phyloP scores from a whole-genome alignment of 2,888 invertebrate genomes.

The Drosophila gaucha region DNA sequence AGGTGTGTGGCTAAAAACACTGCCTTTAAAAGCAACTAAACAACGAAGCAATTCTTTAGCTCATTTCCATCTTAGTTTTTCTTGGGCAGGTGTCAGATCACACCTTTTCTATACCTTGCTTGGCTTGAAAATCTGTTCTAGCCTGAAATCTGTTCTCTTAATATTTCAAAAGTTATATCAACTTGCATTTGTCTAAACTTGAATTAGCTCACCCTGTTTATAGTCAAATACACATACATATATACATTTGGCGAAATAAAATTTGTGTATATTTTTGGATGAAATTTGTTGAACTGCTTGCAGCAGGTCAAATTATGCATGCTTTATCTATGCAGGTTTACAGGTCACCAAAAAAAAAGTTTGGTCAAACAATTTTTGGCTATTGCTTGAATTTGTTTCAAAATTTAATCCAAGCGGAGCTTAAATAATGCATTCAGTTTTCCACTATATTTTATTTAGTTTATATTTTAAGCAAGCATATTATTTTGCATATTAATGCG shows the following conservation, averaged over 20 bases:
- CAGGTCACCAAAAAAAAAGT: slow-evolving; percentile 28
- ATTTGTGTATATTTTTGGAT: neutral
- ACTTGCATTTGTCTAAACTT: too few species aligned
- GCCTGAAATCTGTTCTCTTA: too few species aligned
- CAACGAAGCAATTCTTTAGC: too few species aligned
- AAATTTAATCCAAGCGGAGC: slow-evolving; percentile 50
- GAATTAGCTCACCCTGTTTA: too few species aligned
- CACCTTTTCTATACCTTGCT: too few species aligned
- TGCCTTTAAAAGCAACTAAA: too few species aligned
- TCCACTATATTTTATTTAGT: slow-evolving; percentile 17
- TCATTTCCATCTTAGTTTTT: too few species aligned
- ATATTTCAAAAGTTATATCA: too few species aligned
- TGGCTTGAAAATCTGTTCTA: too few species aligned
- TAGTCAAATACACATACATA: too few species aligned
- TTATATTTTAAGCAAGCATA: slow-evolving; percentile 23
- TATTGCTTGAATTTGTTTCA: slow-evolving; percentile 34
- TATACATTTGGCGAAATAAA: neutral
- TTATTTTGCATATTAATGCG: slow-evolving; percentile 23
- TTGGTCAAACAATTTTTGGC: slow-evolving; percentile 26
- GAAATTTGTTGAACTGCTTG: slow-evolving; percentile 4
- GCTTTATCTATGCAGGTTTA: slow-evolving; percentile 32
- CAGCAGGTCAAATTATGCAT: slow-evolving; percentile 62
- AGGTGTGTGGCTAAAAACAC: too few species aligned
- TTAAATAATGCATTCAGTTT: slow-evolving; percentile 25
- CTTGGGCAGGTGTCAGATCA: too few species aligned